These are phyloP conservation scores for Atherinomorus stipes DNA, from an alignment of 2,113 vertebrate species.

Conservation along the genomic window DNA sequence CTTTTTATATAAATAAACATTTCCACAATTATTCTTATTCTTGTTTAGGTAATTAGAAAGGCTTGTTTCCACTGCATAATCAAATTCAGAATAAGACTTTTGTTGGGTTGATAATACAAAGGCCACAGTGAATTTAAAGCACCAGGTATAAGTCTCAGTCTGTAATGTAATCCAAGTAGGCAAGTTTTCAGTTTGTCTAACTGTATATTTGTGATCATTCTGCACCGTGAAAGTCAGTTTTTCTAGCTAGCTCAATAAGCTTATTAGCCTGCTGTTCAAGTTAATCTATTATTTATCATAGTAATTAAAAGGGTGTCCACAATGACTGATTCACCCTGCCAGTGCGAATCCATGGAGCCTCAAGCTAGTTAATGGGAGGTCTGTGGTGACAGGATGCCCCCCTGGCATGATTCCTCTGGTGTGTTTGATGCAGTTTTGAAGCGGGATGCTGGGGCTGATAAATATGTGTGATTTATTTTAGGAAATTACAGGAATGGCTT, in stretches of 20 bases:
- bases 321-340: conserved; percentile 60
- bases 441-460: neutral
- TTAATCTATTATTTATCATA: conserved; percentile 67
- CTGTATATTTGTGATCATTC: conserved; percentile 18
- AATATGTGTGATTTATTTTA: neutral
- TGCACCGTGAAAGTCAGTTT: conserved; percentile 40
- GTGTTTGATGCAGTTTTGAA: conserved; percentile 27
- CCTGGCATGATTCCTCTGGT: conserved; percentile 11
- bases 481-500: neutral
- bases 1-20: too few relatives aligned
- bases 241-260: conserved; percentile 38
- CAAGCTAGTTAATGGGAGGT: conserved; percentile 42
- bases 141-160: neutral
- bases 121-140: neutral
- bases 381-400: conserved; percentile 19
- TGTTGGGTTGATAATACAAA: neutral
- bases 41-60: neutral
- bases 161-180: conserved; percentile 8
- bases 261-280: conserved; percentile 39
- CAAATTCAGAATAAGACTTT: neutral
- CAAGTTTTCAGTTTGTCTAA: conserved; percentile 25
- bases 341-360: conserved; percentile 56
- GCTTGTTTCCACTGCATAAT: neutral
- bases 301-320: conserved; percentile 72
- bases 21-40: neutral